phyloP scores from a whole-genome alignment of 2,113 vertebrate genomes.

The Austrofundulus limnaeus region DNA sequence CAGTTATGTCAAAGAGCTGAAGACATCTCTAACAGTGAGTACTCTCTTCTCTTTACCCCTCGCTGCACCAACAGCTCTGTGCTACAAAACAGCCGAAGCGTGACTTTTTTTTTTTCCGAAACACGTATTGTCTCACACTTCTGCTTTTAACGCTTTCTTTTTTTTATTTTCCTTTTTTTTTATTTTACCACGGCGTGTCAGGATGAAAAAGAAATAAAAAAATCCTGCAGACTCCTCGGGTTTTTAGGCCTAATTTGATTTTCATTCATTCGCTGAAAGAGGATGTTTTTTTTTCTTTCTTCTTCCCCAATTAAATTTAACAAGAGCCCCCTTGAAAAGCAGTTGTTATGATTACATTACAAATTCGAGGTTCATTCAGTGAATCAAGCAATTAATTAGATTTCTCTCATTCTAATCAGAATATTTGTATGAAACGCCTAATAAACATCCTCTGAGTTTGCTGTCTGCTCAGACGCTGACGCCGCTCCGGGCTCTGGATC shows the following conservation, averaged over 20 bases:
- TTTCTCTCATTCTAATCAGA: constrained; percentile 74
- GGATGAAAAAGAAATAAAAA: constrained; percentile 5
- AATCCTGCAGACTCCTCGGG: constrained; percentile 56
- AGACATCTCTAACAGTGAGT: constrained; percentile 86
- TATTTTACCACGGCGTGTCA: constrained; percentile 9
- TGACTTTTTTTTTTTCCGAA: constrained; percentile 45
- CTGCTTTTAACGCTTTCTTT: constrained; percentile 39
- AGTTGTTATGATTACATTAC: constrained; percentile 81
- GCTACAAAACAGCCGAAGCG: constrained; percentile 31
- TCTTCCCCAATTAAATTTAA: constrained; percentile 76
- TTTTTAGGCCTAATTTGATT: constrained; percentile 78
- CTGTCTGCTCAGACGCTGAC: constrained; percentile 51
- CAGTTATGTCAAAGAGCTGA: constrained; percentile 91
- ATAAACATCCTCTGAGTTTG: constrained; percentile 70
- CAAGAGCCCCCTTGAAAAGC: constrained; percentile 78
- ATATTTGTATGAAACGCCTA: constrained; percentile 72
- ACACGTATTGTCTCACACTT: constrained; percentile 54
- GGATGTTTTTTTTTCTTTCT: constrained; percentile 55
- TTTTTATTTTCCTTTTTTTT: too few species aligned
- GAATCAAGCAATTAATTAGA: constrained; percentile 80
- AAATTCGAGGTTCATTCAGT: constrained; percentile 77
- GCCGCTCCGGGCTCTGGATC: constrained; percentile 41
- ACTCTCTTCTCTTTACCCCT: constrained; percentile 12
- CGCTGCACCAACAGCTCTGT: constrained; percentile 7
- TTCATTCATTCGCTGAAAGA: constrained; percentile 73